Conservation (phyloP, 2,888 invertebrate genomes). For the Amphipyra tragopoginis region DNA sequence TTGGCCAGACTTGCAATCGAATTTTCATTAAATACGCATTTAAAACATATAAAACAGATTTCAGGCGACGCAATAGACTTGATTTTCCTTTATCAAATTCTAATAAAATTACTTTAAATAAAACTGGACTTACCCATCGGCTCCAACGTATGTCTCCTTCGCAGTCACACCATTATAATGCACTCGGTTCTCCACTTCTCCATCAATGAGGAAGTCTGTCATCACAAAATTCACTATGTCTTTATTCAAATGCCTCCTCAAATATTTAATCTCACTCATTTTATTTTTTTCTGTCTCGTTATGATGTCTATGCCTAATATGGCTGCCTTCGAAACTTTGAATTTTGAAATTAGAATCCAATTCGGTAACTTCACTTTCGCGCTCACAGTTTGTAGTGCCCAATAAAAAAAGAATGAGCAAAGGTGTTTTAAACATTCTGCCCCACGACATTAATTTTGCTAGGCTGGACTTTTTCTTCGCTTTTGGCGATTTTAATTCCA, state of each 20-base stretch:
- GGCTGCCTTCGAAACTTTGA: constrained; percentile 48
- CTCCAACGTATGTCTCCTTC: constrained; percentile 91
- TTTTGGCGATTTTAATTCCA: constrained; percentile 85
- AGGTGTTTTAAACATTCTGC: constrained; percentile 79
- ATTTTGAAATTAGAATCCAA: constrained; percentile 55
- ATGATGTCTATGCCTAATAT: constrained; percentile 71
- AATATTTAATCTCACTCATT: constrained; percentile 81
- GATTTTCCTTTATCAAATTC: background rate
- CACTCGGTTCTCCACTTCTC: constrained; percentile 92
- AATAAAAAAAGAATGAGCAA: constrained; percentile 79
- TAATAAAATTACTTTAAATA: background rate
- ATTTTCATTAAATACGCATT: background rate
- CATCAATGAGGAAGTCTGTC: constrained; percentile 92
- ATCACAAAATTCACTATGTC: constrained; percentile 91
- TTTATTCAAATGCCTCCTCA: constrained; percentile 80
- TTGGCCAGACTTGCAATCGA: no score
- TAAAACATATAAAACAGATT: background rate
- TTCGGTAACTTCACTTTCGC: constrained; percentile 70
- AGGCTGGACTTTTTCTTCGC: constrained; percentile 82
- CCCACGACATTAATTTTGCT: constrained; percentile 77
- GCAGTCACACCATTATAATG: constrained; percentile 91
- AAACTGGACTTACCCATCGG: constrained; percentile 84
- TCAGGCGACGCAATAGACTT: background rate
- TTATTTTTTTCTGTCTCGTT: constrained; percentile 68
- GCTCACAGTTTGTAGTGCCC: constrained; percentile 81